These are phyloP conservation scores for Resseliella maxima DNA, from an alignment of 2,888 invertebrate species.

Conservation along the genomic window DNA sequence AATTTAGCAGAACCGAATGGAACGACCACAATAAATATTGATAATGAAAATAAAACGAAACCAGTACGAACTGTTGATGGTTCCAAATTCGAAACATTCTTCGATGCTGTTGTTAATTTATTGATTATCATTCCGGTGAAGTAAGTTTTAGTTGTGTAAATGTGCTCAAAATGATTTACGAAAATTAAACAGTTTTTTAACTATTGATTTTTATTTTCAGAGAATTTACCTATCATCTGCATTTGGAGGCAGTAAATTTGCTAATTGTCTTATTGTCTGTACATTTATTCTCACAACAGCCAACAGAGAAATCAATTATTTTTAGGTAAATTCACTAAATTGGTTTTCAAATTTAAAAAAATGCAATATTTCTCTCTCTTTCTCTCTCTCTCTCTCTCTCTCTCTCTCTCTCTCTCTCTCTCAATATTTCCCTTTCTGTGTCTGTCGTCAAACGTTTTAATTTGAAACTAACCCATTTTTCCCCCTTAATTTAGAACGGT, in stretches of 20 bases:
- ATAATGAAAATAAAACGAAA: conserved; percentile 57
- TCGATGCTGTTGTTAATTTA: conserved; percentile 67
- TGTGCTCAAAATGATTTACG: conserved; percentile 24
- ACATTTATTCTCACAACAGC: conserved; percentile 82
- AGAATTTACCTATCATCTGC: conserved; percentile 85
- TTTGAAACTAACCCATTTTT: conserved; percentile 6
- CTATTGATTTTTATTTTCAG: conserved; percentile 67
- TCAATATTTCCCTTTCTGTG: background rate
- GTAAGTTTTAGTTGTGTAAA: conserved; percentile 59
- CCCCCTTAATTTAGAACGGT: conserved; percentile 62
- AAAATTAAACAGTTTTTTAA: conserved; percentile 3
- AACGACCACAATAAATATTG: conserved; percentile 62
- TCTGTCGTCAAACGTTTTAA: background rate
- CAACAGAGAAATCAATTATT: conserved; percentile 77
- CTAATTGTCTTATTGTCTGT: conserved; percentile 88
- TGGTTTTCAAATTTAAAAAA: no score
- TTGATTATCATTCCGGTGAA: conserved; percentile 68
- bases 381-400: background rate
- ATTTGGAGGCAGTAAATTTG: conserved; percentile 89
- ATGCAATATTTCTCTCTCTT: background rate
- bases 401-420: background rate
- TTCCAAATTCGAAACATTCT: conserved; percentile 66
- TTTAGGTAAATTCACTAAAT: no score
- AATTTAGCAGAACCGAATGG: conserved; percentile 60
- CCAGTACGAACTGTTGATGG: conserved; percentile 63